phyloP scores from a whole-genome alignment of 2,113 vertebrate species.

The Cephalopterus ornatus region DNA sequence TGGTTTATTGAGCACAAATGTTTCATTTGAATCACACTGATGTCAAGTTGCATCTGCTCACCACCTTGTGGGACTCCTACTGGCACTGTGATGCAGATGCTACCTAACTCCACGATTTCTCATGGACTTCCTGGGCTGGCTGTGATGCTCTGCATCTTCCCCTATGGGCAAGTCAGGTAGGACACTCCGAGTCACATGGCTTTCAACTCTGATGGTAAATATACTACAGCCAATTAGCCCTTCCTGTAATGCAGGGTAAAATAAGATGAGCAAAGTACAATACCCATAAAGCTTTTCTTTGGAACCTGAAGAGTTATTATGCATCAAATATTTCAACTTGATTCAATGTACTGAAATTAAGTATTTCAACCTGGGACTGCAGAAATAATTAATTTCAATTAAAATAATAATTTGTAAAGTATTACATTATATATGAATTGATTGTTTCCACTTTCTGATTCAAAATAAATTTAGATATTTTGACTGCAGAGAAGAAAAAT shows the following conservation, averaged over 20 bases:
- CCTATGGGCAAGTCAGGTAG: neutral
- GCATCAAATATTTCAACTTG: neutral
- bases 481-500: neutral
- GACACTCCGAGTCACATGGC: neutral
- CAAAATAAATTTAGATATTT: neutral
- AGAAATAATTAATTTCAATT: constrained; percentile 43
- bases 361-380: neutral
- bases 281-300: neutral
- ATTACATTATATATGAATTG: neutral
- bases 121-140: neutral
- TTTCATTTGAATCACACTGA: constrained; percentile 32
- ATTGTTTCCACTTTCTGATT: neutral
- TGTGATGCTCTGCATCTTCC: neutral
- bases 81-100: constrained; percentile 22
- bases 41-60: constrained; percentile 44
- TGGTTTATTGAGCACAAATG: constrained; percentile 27
- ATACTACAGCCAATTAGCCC: neutral
- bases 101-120: neutral
- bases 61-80: neutral
- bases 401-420: neutral
- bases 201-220: neutral
- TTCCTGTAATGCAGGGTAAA: neutral
- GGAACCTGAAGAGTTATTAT: neutral
- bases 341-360: neutral
- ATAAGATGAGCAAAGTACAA: neutral